Conservation (phyloP, 92 coral and sea anemone species). For the Micromussa lordhowensis region DNA sequence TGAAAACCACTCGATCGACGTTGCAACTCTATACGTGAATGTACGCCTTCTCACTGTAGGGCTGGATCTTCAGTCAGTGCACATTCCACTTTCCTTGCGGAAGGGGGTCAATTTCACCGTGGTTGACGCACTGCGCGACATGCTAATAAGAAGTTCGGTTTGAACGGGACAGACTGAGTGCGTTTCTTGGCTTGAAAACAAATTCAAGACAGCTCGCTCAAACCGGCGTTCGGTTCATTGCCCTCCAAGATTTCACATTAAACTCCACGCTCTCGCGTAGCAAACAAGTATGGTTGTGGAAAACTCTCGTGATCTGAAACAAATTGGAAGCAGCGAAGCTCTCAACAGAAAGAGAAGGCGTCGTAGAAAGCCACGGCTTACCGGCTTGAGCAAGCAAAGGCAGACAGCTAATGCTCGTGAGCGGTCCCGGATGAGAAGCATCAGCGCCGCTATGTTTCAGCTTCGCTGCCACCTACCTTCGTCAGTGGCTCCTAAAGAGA, state of each 20-base stretch:
- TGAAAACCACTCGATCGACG: background rate
- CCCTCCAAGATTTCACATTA: background rate
- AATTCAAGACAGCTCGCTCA: background rate
- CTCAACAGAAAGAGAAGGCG: slow-evolving; percentile 65
- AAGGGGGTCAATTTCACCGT: background rate
- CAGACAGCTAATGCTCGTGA: slow-evolving; percentile 97
- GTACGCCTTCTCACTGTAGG: background rate
- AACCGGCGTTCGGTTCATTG: background rate
- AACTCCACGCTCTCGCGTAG: background rate
- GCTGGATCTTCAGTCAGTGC: background rate
- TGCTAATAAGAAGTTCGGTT: background rate
- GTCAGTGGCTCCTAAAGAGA: slow-evolving; percentile 78
- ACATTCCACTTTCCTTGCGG: background rate
- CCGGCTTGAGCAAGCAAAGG: slow-evolving; percentile 96
- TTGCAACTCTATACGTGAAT: slow-evolving; percentile 18
- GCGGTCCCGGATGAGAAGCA: slow-evolving; percentile 85
- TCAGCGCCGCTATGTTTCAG: slow-evolving; percentile 88
- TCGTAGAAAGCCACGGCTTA: slow-evolving; percentile 86
- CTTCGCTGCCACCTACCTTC: slow-evolving; percentile 88
- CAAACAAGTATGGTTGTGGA: slow-evolving; percentile 14
- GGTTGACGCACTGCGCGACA: background rate
- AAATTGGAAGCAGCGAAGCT: slow-evolving; percentile 12
- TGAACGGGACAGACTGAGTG: background rate
- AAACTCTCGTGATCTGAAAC: slow-evolving; percentile 13
- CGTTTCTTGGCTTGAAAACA: background rate